Percentiles rank a stretch among this genome's conserved stretches.
Evolutionary conservation across 1,140 invertebrate species (phyloP).

Genomic region (Drosophila albomicans): DNA sequence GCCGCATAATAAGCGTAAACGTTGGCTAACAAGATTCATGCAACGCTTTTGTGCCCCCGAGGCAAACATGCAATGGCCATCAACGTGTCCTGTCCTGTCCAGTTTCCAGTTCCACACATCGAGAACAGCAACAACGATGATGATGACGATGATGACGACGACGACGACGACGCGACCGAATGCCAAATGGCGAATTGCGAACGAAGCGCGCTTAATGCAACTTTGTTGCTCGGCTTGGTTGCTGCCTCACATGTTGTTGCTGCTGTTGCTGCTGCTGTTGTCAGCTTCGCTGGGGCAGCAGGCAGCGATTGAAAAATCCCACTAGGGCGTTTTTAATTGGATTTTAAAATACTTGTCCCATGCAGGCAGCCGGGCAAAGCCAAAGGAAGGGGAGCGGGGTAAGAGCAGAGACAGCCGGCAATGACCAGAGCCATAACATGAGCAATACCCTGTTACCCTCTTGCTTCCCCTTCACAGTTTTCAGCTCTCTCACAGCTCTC

Average conservation of each 20-base stretch:
- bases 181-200: constrained; percentile 64
- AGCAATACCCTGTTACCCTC: constrained; percentile 17
- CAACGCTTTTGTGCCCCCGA: constrained; percentile 77
- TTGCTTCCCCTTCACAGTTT: neutral
- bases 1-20: constrained; percentile 82
- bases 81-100: constrained; percentile 55
- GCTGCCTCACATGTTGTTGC: constrained; percentile 23
- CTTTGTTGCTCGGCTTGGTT: constrained; percentile 69
- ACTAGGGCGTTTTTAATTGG: constrained; percentile 79
- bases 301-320: constrained; percentile 81
- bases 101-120: constrained; percentile 11
- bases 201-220: constrained; percentile 79
- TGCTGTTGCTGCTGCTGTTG: constrained; percentile 36
- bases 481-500: neutral
- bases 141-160: constrained; percentile 6
- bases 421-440: constrained; percentile 53
- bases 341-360: constrained; percentile 83
- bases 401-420: constrained; percentile 32
- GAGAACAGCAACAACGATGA: neutral
- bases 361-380: constrained; percentile 59
- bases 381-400: neutral
- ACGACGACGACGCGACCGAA: constrained; percentile 58
- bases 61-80: constrained; percentile 81
- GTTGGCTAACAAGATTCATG: constrained; percentile 83
- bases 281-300: constrained; percentile 31